Conservation (phyloP, 1,140 invertebrate genomes). For the Drosophila miranda region DNA sequence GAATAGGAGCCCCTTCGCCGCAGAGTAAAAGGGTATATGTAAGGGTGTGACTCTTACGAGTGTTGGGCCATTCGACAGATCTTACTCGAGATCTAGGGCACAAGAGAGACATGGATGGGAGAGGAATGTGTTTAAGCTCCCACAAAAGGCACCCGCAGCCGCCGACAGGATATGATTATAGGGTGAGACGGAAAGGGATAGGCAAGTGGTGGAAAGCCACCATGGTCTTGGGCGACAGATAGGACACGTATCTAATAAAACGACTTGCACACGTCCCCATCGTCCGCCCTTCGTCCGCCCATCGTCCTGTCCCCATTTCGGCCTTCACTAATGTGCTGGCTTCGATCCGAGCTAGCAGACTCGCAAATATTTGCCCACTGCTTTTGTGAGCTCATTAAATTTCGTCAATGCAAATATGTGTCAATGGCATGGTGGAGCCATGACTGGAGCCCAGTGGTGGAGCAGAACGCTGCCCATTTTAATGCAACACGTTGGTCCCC, state of each 20-base stretch:
- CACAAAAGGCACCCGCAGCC: conserved; percentile 26
- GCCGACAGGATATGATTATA: conserved; percentile 18
- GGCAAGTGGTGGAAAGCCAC: conserved; percentile 1
- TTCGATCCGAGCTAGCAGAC: conserved; percentile 41
- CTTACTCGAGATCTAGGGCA: conserved; percentile 15
- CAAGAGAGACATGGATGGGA: conserved; percentile 16
- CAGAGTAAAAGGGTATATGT: too few species aligned
- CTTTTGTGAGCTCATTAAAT: conserved; percentile 77
- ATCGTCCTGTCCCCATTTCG: conserved; percentile 2
- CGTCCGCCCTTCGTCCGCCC: neutral
- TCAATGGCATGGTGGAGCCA: neutral
- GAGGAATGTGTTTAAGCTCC: conserved; percentile 15
- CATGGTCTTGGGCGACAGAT: conserved; percentile 48
- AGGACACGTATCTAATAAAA: conserved; percentile 78
- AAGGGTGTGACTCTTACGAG: too few species aligned
- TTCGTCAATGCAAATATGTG: conserved; percentile 73
- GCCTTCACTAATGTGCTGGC: conserved; percentile 33
- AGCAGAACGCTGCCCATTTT: neutral
- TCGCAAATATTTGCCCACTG: conserved; percentile 61
- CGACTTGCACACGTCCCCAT: conserved; percentile 54
- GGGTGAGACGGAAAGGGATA: neutral
- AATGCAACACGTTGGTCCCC: conserved; percentile 70
- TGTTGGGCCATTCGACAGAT: conserved; percentile 12
- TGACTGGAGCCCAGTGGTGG: neutral
- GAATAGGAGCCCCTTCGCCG: too few species aligned